Conservation (phyloP, 1,140 invertebrate species). For the Kradibia gibbosae region DNA sequence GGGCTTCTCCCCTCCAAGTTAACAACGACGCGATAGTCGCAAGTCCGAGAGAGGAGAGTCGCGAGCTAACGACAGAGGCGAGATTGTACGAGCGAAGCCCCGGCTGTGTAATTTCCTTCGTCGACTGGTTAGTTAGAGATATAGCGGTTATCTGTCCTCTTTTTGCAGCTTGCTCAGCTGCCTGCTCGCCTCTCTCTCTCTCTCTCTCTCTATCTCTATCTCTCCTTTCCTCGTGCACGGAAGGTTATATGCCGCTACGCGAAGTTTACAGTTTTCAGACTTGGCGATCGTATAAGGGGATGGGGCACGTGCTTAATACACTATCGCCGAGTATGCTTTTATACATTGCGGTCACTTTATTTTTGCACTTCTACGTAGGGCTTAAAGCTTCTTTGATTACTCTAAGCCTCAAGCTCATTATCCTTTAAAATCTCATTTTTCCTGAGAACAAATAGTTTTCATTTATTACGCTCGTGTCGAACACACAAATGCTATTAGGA, state of each 20-base stretch:
- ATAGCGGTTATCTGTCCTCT: slow-evolving; percentile 31
- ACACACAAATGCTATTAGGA: background rate
- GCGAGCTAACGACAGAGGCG: background rate
- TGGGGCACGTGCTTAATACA: background rate
- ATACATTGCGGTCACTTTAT: background rate
- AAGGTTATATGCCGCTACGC: slow-evolving; percentile 16
- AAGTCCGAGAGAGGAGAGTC: background rate
- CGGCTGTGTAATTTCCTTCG: slow-evolving; percentile 40
- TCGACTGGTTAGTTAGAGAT: slow-evolving; percentile 19
- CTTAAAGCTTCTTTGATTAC: background rate
- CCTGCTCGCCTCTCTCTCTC: too few relatives aligned
- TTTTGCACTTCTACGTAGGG: background rate
- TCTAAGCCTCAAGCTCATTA: background rate
- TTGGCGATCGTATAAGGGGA: background rate
- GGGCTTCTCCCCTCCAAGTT: background rate
- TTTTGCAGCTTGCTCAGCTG: slow-evolving; percentile 23
- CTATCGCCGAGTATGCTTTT: background rate
- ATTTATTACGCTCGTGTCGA: background rate
- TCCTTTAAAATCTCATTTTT: too few relatives aligned
- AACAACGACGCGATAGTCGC: background rate
- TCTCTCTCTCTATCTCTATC: too few relatives aligned
- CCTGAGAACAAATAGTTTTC: background rate
- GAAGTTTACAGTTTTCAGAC: slow-evolving; percentile 37
- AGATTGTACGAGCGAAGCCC: slow-evolving; percentile 27
- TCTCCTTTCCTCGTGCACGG: background rate